Evolutionary conservation across 2,797 vertebrate species (phyloP), one percentile per base, ranked within the genome.

Genomic region (Eurystomus glaucurus): DNA sequence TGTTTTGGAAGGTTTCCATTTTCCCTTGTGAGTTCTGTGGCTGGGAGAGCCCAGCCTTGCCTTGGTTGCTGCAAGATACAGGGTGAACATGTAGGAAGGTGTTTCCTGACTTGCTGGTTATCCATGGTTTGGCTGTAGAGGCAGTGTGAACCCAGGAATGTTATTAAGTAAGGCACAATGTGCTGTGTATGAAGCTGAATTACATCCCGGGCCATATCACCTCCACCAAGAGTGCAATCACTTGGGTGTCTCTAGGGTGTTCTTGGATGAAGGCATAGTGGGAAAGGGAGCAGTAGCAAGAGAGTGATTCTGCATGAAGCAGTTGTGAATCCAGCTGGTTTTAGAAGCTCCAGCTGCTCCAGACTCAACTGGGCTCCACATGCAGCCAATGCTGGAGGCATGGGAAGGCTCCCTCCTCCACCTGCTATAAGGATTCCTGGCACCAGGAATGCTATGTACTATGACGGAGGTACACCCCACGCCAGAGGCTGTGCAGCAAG

Each of bases 341-440:
- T 92, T 71, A 89, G 58, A 65, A 82, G 51, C 33, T 66, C 33
- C 46, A 77, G 31, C 9, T 1, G 0, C 33, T 71, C 25, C 65
- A 74, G 55, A 20, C n/a, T 8, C 28, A 29, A 11, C 33, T 8
- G 3, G 50, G 22, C 48, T 75, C 14, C 41, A 54, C 10, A 28
- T 0, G 0, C 28, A 93, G 31, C 41, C 25, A 45, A 9, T 0
- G 4, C 29, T 76, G 62, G 43, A 79, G 51, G 45, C 7, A 13
- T 21, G 14, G 41, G 58, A 33, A 71, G 11, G 31, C 15, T 86
- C 33, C 0, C 0, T 69, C 23, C 45, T 82, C 10, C 64, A 21
- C 35, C 28, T 76, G 19, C 18, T 45, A 17, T 19, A 33, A 78
- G 5, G 15, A 50, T 50, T 90, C 28, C 17, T 37, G 57, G 39